Percentiles rank a stretch among this genome's conserved stretches.
phyloP scores from a whole-genome alignment of 2,797 vertebrate species.

The Schizothorax lantsangensis region DNA sequence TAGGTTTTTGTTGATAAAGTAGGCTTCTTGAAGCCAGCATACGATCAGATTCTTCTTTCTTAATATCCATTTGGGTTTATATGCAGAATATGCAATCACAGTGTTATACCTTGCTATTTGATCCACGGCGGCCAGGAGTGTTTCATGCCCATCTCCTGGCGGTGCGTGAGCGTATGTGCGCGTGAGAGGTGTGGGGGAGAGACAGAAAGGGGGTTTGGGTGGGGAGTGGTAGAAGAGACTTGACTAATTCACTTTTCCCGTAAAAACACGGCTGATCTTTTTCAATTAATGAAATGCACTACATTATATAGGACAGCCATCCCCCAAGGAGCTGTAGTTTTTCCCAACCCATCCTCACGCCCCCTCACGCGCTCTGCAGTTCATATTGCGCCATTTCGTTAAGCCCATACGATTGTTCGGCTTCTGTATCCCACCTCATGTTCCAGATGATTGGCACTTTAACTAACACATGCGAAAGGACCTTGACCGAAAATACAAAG shows the following conservation, averaged over 20 bases:
- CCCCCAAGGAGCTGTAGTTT: conserved; percentile 45
- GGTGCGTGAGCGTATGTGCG: conserved; percentile 48
- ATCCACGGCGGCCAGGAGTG: conserved; percentile 69
- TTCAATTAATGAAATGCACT: conserved; percentile 55
- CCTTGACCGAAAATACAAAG: conserved; percentile 37
- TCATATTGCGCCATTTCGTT: conserved; percentile 63
- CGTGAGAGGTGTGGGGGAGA: conserved; percentile 25
- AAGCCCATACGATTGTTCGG: conserved; percentile 19
- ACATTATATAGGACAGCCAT: conserved; percentile 48
- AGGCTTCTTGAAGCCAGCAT: conserved; percentile 60
- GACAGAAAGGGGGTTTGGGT: conserved; percentile 33
- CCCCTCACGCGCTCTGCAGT: conserved; percentile 60
- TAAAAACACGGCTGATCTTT: conserved; percentile 64
- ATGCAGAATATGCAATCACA: conserved; percentile 75
- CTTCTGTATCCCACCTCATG: conserved; percentile 45
- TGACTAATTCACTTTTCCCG: conserved; percentile 64
- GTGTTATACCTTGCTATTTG: conserved; percentile 78
- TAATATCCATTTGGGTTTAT: conserved; percentile 72
- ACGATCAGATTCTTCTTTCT: conserved; percentile 69
- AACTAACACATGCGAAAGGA: conserved; percentile 28
- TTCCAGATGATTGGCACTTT: conserved; percentile 38
- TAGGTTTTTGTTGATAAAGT: conserved; percentile 60
- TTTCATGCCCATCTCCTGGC: conserved; percentile 67
- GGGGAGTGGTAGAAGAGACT: conserved; percentile 53
- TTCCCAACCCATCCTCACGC: conserved; percentile 43